These are phyloP conservation scores for Tachysurus vachellii DNA, from an alignment of 2,113 vertebrate genomes.

Conservation along the genomic window DNA sequence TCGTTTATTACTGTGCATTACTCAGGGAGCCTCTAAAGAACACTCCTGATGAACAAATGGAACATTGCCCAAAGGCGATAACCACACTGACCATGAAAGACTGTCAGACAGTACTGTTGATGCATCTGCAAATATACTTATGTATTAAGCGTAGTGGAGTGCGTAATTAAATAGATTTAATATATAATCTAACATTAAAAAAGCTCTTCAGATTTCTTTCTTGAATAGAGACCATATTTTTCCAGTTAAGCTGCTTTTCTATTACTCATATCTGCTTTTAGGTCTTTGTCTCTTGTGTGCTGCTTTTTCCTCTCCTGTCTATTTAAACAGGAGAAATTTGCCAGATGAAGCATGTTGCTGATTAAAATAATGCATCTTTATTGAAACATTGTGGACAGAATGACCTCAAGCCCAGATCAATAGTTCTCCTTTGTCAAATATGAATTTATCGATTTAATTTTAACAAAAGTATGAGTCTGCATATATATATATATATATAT, in stretches of 20 bases:
- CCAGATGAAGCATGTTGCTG: constrained; percentile 44
- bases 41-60: constrained; percentile 32
- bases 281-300: constrained; percentile 5
- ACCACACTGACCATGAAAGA: constrained; percentile 29
- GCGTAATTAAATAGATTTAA: constrained; percentile 29
- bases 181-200: constrained; percentile 1
- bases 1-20: constrained; percentile 16
- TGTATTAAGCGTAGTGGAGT: constrained; percentile 1
- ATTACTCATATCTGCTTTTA: constrained; percentile 1
- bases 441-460: constrained; percentile 75
- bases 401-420: constrained; percentile 63
- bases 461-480: constrained; percentile 56
- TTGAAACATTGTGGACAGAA: constrained; percentile 54
- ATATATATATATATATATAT: constrained; percentile 58
- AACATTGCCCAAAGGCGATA: constrained; percentile 23
- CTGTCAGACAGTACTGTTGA: constrained; percentile 10
- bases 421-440: constrained; percentile 70
- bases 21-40: not conserved
- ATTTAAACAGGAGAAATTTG: constrained; percentile 44
- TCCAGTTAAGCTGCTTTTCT: not conserved
- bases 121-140: constrained; percentile 10
- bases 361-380: constrained; percentile 72
- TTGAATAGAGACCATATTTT: not conserved
- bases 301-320: not conserved
- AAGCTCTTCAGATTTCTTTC: not conserved